A percentile compares a stretch with the other conserved stretches of the same genome.
Conservation (phyloP, 2,888 invertebrate genomes). For the Ophion obscuratus region DNA sequence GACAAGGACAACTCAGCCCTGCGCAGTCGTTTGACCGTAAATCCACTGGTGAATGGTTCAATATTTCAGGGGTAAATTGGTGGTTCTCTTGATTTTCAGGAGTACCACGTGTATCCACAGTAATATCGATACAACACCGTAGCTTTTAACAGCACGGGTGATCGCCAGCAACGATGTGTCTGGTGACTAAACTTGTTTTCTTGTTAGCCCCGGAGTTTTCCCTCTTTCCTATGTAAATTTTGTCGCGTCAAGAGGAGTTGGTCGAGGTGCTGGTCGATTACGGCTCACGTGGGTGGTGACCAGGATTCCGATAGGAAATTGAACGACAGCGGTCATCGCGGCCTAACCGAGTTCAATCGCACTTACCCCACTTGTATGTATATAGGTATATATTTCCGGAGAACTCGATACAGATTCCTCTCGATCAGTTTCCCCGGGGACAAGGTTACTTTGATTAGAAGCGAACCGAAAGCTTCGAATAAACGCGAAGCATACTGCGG, state of each 20-base stretch:
- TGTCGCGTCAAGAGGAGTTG: constrained; percentile 3
- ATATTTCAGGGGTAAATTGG: not conserved
- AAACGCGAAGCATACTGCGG: constrained; percentile 26
- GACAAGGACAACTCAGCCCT: not conserved
- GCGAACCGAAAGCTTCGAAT: constrained; percentile 25
- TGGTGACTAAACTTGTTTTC: not conserved
- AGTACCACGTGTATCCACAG: not conserved
- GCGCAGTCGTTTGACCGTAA: not conserved
- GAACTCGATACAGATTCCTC: not conserved
- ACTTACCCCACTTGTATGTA: not conserved
- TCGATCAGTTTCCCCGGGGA: constrained; percentile 19
- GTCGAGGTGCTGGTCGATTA: constrained; percentile 1
- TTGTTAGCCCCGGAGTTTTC: not conserved
- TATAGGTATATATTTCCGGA: constrained; percentile 4
- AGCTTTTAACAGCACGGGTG: not conserved
- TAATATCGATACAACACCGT: not conserved
- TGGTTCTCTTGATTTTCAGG: not conserved
- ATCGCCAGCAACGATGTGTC: not conserved
- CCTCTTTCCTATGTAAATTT: not conserved
- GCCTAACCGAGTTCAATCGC: constrained; percentile 23
- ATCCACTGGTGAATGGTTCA: not conserved
- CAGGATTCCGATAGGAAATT: constrained; percentile 40
- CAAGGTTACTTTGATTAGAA: constrained; percentile 44
- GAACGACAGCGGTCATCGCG: constrained; percentile 16
- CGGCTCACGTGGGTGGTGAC: not conserved